These are phyloP conservation scores for Aurelia coerulea DNA, from an alignment of 30 jellyfish, hydroid and myxozoan genomes.

Conservation along the genomic window DNA sequence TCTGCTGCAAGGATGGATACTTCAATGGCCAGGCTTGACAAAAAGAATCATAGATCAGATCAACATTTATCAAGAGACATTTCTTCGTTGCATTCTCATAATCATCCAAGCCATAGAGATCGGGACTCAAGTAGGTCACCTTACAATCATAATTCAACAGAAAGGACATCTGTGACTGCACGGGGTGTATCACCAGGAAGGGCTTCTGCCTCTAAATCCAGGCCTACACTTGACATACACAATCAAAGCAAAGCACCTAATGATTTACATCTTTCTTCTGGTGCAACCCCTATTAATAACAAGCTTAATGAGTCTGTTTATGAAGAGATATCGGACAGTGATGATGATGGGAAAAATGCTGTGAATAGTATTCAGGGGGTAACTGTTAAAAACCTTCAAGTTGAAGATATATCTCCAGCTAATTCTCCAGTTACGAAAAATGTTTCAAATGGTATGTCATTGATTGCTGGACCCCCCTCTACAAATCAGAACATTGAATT, in stretches of 20 bases:
- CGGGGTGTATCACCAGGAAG: neutral
- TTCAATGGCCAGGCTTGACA: neutral
- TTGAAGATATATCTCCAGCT: slow-evolving; percentile 88
- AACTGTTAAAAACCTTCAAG: slow-evolving; percentile 48
- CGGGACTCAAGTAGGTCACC: neutral
- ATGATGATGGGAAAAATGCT: slow-evolving; percentile 33
- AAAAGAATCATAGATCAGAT: neutral
- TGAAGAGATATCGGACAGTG: slow-evolving; percentile 89
- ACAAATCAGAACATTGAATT: neutral
- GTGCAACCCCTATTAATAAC: neutral
- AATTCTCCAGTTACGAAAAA: slow-evolving; percentile 57
- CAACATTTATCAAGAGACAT: neutral
- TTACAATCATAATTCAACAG: neutral
- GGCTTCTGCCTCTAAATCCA: neutral
- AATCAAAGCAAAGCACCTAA: neutral
- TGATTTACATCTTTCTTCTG: neutral
- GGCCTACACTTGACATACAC: neutral
- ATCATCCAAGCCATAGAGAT: neutral
- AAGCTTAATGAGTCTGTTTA: slow-evolving; percentile 44
- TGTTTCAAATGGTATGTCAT: slow-evolving; percentile 16
- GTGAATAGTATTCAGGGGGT: neutral
- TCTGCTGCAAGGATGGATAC: neutral
- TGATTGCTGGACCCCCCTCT: slow-evolving; percentile 2
- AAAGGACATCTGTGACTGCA: neutral
- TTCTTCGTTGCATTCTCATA: neutral